A percentile compares a stretch with the other conserved stretches of the same genome.
Evolutionary conservation across 2,113 vertebrate genomes (phyloP).

Genomic region (Malurus elegans): DNA sequence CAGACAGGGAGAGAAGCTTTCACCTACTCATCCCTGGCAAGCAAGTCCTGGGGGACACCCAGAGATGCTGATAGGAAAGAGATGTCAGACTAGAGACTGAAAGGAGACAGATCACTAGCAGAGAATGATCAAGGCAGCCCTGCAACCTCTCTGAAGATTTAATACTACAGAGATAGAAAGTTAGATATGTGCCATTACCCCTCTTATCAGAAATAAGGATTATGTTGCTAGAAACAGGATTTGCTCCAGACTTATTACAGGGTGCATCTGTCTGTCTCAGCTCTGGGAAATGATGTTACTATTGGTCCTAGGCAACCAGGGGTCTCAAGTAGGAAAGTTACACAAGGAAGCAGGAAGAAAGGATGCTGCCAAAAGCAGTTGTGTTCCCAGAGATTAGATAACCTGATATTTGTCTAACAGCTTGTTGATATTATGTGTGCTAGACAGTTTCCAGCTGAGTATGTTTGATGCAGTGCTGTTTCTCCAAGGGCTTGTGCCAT

Average conservation of each 20-base stretch:
- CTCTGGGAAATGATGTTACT: neutral
- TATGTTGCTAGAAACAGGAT: neutral
- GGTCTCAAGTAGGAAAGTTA: neutral
- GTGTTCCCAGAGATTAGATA: neutral
- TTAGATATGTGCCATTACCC: neutral
- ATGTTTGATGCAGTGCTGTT: neutral
- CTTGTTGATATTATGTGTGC: neutral
- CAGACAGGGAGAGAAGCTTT: neutral
- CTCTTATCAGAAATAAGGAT: neutral
- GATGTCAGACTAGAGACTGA: rapidly evolving
- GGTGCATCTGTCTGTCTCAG: neutral
- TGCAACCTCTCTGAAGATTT: neutral
- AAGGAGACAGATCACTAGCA: neutral
- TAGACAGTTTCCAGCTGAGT: neutral
- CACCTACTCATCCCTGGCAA: neutral
- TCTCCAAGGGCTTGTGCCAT: neutral
- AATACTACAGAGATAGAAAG: neutral
- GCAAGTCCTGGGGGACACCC: neutral
- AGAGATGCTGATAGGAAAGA: neutral
- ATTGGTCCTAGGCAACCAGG: neutral
- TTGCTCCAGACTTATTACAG: neutral
- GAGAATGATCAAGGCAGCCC: neutral
- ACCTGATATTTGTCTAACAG: neutral
- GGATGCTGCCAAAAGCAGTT: neutral
- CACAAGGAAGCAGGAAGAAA: neutral